Base-by-base conservation (phyloP, 2,888 invertebrate genomes). In the Adineta ricciae region DNA sequence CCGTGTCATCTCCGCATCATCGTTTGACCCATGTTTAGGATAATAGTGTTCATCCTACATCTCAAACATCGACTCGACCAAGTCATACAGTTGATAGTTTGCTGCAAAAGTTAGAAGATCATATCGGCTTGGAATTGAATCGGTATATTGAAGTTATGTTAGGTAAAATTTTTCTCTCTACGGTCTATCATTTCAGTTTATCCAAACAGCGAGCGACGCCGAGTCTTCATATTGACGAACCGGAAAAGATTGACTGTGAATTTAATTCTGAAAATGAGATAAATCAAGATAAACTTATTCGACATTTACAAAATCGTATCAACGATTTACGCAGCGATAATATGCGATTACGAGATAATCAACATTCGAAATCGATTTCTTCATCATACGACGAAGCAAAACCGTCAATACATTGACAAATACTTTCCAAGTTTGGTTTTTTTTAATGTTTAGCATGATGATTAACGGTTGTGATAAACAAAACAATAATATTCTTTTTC, bases 251-350 rank as follows among this genome's bases (percentile, higher is more conserved):
- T 8, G 41, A 78, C n/a, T 78, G 38, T 19, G 78, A 78, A 78
- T 11, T 24, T 14, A 64, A 64, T 4, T 32, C 16, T 7, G 36
- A 16, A 32, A 27, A 36, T 36, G 78, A 78, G 41, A 7, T n/a
- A 1, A 41, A 78, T 78, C 78, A 78, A 78, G 78, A 78, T 24
- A 16, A 38, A 41, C 78, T 78, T 41, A 78, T 78, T 78, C 78
- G 78, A 78, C 78, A 78, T 78, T 78, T 78, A 78, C 78, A 78
- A 78, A 41, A 41, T n/a, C 78, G 78, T 41, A 78, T 78, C 24
- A 78, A 21, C 41, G 78, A 78, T 24, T 78, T 78, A 78, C 38
- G 78, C 38, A n/a, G 41, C 41, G 78, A 78, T 41, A 78, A 78
- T 41, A 78, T 78, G 38, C 78, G 78, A 36, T 78, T 78, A 78